Evolutionary conservation across 2,113 vertebrate species (phyloP).

Genomic region (Lichenostomus cassidix): DNA sequence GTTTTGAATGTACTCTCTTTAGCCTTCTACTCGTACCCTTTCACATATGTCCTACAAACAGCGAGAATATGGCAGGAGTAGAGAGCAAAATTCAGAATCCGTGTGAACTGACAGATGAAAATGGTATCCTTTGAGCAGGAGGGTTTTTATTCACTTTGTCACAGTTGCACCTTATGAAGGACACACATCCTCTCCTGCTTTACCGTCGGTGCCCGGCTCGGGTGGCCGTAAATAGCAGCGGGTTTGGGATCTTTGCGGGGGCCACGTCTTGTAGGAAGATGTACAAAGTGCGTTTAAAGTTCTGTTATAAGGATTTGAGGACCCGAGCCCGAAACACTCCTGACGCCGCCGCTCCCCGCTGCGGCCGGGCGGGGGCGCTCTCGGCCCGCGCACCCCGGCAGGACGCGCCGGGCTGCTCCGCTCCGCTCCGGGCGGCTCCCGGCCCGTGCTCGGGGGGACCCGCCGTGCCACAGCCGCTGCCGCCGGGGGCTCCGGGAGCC

Average conservation of each 20-base stretch:
- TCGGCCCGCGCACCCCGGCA: background rate
- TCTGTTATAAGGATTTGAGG: fast-evolving
- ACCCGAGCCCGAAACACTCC: too few relatives aligned
- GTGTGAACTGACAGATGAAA: background rate
- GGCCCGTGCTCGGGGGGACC: too few relatives aligned
- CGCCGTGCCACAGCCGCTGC: too few relatives aligned
- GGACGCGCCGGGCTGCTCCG: background rate
- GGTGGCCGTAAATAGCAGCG: fast-evolving
- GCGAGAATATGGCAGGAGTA: background rate
- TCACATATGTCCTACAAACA: background rate
- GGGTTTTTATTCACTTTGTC: background rate
- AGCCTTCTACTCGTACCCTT: background rate
- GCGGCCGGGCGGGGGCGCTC: background rate
- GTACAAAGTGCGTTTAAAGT: fast-evolving
- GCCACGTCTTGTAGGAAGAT: background rate
- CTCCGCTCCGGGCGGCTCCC: too few relatives aligned
- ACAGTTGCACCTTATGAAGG: background rate
- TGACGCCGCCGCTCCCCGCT: too few relatives aligned
- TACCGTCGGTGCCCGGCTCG: slow-evolving; percentile 19
- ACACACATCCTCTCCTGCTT: background rate
- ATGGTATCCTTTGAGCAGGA: background rate
- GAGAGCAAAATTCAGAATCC: background rate
- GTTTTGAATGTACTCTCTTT: background rate
- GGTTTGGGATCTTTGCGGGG: fast-evolving
- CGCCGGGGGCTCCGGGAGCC: too few relatives aligned